Evolutionary conservation across 2,113 vertebrate species (phyloP).

Genomic region (Tretioscincus oriximinensis): DNA sequence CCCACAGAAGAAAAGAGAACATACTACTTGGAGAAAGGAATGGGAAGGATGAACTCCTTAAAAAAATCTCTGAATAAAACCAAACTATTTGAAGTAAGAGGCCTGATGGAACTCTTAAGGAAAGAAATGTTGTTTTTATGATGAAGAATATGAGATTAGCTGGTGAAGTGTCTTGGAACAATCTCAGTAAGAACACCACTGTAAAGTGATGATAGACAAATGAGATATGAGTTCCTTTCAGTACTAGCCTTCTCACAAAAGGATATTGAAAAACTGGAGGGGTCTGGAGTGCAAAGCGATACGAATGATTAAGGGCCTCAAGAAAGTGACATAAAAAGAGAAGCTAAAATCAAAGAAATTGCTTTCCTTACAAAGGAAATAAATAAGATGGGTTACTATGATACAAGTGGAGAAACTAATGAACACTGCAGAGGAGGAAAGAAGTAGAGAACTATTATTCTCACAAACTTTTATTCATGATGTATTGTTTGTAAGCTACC

Average conservation of each 20-base stretch:
- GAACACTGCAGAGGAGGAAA: conserved; percentile 2
- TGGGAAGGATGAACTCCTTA: background rate
- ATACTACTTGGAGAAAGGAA: background rate
- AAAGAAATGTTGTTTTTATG: background rate
- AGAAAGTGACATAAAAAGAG: conserved; percentile 22
- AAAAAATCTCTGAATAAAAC: background rate
- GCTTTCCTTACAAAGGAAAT: conserved; percentile 24
- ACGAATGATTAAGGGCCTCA: conserved; percentile 17
- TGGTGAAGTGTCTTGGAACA: background rate
- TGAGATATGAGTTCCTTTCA: background rate
- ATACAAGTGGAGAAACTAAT: conserved; percentile 24
- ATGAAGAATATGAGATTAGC: background rate
- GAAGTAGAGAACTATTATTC: conserved; percentile 5
- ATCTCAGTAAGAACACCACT: background rate
- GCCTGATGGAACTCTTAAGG: background rate
- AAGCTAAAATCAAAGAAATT: conserved; percentile 22
- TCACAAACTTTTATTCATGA: background rate
- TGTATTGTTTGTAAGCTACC: background rate
- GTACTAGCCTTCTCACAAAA: background rate
- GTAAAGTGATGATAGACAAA: background rate
- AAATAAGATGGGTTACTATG: conserved; percentile 29
- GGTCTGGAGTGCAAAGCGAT: conserved; percentile 17
- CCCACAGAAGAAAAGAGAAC: background rate
- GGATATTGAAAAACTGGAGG: conserved; percentile 34
- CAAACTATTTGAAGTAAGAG: background rate